Conservation (phyloP, 2,888 invertebrate species). For the Sarcophaga caerulescens region DNA sequence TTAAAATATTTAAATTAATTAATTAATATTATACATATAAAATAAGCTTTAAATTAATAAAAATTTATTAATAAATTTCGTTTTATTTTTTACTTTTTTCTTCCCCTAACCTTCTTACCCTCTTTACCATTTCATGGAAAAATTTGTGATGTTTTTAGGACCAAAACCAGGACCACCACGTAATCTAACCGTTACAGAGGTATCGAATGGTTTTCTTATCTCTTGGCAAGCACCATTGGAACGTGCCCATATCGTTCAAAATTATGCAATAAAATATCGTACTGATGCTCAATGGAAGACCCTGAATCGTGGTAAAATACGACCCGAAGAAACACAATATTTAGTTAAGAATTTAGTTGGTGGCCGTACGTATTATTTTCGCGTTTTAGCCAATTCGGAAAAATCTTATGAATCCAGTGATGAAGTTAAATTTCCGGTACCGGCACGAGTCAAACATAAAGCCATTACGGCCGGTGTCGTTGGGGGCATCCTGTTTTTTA, state of each 20-base stretch:
- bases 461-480: conserved; percentile 98
- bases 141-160: conserved; percentile 82
- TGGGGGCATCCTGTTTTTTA: conserved; percentile 97
- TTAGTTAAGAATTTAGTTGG: conserved; percentile 96
- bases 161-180: conserved; percentile 95
- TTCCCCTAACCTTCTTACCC: background rate
- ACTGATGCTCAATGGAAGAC: conserved; percentile 95
- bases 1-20: conserved; percentile 39
- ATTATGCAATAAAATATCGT: conserved; percentile 95
- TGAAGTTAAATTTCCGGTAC: conserved; percentile 93
- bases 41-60: background rate
- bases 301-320: conserved; percentile 92
- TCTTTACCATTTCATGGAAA: background rate
- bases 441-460: conserved; percentile 95
- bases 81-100: background rate
- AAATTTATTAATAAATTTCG: conserved; percentile 4
- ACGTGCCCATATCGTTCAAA: conserved; percentile 90
- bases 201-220: conserved; percentile 94
- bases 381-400: conserved; percentile 93
- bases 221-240: conserved; percentile 94
- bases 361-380: conserved; percentile 95
- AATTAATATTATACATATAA: background rate
- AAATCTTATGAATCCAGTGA: conserved; percentile 94
- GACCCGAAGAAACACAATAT: conserved; percentile 94
- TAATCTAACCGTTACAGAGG: conserved; percentile 94